Base-by-base conservation (phyloP, 2,888 invertebrate genomes). In the Leistus spinibarbis region DNA sequence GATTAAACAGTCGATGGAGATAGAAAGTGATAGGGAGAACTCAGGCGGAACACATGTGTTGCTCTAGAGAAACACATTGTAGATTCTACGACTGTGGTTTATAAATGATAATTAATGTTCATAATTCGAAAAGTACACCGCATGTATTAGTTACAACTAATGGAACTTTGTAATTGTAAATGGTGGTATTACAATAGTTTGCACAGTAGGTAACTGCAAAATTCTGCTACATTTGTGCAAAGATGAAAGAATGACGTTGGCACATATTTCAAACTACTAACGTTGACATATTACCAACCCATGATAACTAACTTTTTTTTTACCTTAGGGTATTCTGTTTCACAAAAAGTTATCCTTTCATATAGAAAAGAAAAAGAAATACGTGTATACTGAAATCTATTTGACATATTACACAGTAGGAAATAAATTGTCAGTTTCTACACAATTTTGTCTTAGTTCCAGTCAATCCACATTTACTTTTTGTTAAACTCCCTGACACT, bases 31-130 rank as follows among this genome's bases (percentile, higher is more conserved):
- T 10, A 7, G 2, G 40, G 13, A 40, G 13, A 3, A 13, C 40
- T 40, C 40, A 1, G 40, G 7, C 13, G n/a, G 40, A 10, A 13
- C 40, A 40, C 40, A 40, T 40, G 13, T 63, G 23, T 20, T 65
- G 27, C 9, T 19, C 54, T 67, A 54, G 13, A 20, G 40, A 40
- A 40, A 40, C 40, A 40, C 40, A 40, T 13, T 40, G 67, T 17
- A 54, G 53, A 67, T 10, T 67, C 10, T 54, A 54, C 67, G 53
- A 22, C 20, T 22, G 54, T 22, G 54, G 65, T 65, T 65, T 65
- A n/a, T n/a, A 65, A 65, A 65, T 65, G 67, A 54, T 67, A 67
- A 67, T 67, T 20, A 67, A 67, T 54, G 67, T 67, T 67, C 54
- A 67, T 67, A 54, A 67, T 67, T 67, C 54, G 54, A 67, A 67